Evolutionary conservation across 2,113 vertebrate species (phyloP), one percentile per base, ranked within the genome.

Genomic region (Cephalopterus ornatus): DNA sequence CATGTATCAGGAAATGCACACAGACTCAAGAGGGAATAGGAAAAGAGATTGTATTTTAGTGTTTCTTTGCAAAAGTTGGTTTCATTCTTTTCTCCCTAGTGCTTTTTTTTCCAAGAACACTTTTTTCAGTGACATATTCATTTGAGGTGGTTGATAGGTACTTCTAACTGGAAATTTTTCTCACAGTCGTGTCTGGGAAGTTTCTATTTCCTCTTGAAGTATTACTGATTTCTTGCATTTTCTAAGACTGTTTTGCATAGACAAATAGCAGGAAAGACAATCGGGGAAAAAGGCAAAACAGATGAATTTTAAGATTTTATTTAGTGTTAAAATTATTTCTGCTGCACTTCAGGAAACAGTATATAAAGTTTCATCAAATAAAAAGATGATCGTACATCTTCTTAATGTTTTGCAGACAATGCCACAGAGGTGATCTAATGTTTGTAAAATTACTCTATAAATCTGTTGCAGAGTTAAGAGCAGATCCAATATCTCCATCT

Each of bases 161-260:
- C 37, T 86, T 58, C 8, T 74, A 83, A 72, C 32, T 49, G 33
- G 16, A 83, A 87, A n/a, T 59, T 89, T 91, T 88, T 96, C 65
- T 91, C 44, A 21, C 22, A 66, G 37, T 53, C 55, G 20, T 92
- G 72, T 63, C 15, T 89, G 41, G 41, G 62, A 71, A 96, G 26
- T 85, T 77, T 91, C 56, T 86, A n/a, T 72, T 77, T 89, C 81
- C 4, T 94, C 39, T 91, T 62, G 65, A 72, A 75, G 8, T 44
- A 46, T 42, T 88, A 20, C 52, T 93, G 92, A 78, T 81, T 95
- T 92, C 73, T 96, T 96, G 83, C 24, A 56, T 84, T 81, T 79
- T 59, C 33, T 87, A 50, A 63, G 72, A 68, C 42, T 32, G 61
- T 81, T 97, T 95, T 53, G 59, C 52, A 58, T 7, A 58, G 58